Base-by-base conservation (phyloP, 2,888 invertebrate species). In the Lycophotia porphyrea region DNA sequence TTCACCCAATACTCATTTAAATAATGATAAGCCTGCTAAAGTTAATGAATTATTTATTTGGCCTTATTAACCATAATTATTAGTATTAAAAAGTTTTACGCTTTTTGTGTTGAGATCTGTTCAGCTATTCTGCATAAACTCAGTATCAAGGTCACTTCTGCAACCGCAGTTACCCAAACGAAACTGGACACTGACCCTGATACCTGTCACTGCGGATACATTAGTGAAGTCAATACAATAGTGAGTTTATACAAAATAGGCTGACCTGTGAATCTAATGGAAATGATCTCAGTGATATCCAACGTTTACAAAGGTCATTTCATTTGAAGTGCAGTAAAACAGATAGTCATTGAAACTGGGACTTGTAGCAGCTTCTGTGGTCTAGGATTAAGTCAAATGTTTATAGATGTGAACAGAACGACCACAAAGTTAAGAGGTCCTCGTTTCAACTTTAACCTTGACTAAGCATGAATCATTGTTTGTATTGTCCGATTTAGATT, bases 1-100 rank as follows among this genome's bases (percentile, higher is more conserved):
- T 96, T 96, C 96, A 96, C 96, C 96, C 96, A 96, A 96, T 96
- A 96, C 96, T 96, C 96, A 95, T 91, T 93, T 91, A 92, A 90
- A 91, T 92, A 92, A 87, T 91, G 91, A 92, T 92, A 93, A 95
- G 94, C 95, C 94, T 95, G 95, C 95, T 94, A 90, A 91, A 91
- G 92, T 90, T 92, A 93, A 92, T 88, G 80, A 88, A 85, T 87
- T 85, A 82, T 88, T 93, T 93, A 94, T 93, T 93, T 94, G 92
- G 95, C 95, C 94, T 94, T 93, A 96, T 95, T 96, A 96, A 96
- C 96, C 91, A 88, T 90, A 90, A 91, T 90, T 90, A 84, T 90
- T 90, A 82, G 84, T 82, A 90, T 91, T 88, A 89, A 90, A 92
- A 91, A 90, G 91, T 89, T 93, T 93, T 91, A 92, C 91, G 96